A percentile compares a stretch with the other conserved stretches of the same genome.
Evolutionary conservation across 2,113 vertebrate species (phyloP).

Genomic region (Chrysemys picta): DNA sequence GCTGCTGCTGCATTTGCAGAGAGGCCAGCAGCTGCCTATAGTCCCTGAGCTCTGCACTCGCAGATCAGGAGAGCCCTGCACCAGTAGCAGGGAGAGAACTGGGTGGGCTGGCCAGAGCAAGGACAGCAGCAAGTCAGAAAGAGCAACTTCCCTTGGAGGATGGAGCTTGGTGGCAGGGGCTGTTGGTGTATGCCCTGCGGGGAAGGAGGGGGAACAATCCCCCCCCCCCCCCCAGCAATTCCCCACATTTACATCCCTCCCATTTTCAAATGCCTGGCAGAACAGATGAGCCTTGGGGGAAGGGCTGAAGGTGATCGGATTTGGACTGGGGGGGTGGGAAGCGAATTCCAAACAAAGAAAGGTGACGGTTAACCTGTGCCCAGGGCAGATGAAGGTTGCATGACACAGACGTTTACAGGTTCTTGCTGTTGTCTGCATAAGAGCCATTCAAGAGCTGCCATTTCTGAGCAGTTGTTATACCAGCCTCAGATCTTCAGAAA

Average conservation of each 20-base stretch:
- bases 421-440: not conserved
- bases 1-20: constrained; percentile 72
- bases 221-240: not conserved
- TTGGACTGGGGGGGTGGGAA: not conserved
- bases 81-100: accelerated
- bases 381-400: accelerated
- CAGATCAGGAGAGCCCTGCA: not conserved
- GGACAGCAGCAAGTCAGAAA: not conserved
- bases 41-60: not conserved
- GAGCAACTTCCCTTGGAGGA: not conserved
- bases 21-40: not conserved
- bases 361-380: not conserved
- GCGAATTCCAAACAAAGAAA: accelerated
- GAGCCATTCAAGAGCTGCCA: not conserved
- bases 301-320: accelerated
- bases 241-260: not conserved
- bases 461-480: not conserved
- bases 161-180: not conserved
- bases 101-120: not conserved
- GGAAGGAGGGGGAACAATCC: too few species aligned
- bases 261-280: accelerated
- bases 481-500: too few species aligned
- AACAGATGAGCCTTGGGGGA: not conserved
- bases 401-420: accelerated
- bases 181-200: not conserved